Percentiles rank a stretch among this genome's conserved stretches.
Conservation (phyloP, 2,888 invertebrate species). For the Clostera curtula region DNA sequence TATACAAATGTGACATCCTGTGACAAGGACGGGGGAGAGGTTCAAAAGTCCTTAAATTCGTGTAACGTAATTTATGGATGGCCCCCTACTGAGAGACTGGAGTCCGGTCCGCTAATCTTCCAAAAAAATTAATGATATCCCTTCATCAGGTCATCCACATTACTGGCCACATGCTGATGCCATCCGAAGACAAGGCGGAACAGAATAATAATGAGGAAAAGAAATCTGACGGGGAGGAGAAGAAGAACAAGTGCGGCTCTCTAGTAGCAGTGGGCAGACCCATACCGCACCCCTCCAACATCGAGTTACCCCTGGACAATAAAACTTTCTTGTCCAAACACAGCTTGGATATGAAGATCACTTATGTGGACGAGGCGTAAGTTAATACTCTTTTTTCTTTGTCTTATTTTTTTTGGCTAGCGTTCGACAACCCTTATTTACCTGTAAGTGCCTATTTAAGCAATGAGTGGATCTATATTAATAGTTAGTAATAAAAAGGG, state of each 20-base stretch:
- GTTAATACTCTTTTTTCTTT: conserved; percentile 41
- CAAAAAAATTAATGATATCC: no score
- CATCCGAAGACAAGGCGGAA: conserved; percentile 32
- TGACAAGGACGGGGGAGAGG: no score
- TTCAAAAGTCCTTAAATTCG: no score
- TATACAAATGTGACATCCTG: no score
- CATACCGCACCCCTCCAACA: conserved; percentile 92
- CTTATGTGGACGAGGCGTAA: conserved; percentile 95
- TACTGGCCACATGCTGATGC: conserved; percentile 83
- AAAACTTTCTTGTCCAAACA: conserved; percentile 95
- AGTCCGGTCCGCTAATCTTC: no score
- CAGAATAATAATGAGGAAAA: conserved; percentile 52
- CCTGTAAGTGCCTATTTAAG: no score
- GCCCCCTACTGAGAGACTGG: no score
- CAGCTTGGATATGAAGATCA: conserved; percentile 95
- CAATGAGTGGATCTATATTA: no score
- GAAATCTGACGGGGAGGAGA: conserved; percentile 32
- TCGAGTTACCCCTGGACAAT: conserved; percentile 90
- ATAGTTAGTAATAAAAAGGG: no score
- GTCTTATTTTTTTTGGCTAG: no score
- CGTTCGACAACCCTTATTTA: no score
- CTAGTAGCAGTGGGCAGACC: conserved; percentile 86
- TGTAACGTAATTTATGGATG: no score
- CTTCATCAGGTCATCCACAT: conserved; percentile 95
- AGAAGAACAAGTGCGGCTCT: conserved; percentile 55